Evolutionary conservation across 2,797 vertebrate species (phyloP).

Genomic region (Taeniopygia guttata): DNA sequence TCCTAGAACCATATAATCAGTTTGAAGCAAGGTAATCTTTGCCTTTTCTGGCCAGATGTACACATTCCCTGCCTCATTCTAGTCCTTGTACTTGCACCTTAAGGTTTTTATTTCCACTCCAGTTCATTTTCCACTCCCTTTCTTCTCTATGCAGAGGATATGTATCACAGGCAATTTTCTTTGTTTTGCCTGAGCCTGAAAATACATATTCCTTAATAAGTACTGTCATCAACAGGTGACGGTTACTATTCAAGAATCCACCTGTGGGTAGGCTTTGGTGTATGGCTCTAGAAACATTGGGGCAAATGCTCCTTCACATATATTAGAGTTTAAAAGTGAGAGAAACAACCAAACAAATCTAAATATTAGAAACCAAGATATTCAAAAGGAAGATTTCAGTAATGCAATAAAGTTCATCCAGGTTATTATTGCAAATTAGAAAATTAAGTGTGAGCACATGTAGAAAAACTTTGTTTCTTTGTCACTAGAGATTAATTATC

Average conservation of each 20-base stretch:
- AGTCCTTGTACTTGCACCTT: background rate
- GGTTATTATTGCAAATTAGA: background rate
- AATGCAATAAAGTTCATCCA: background rate
- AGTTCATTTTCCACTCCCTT: background rate
- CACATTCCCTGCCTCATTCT: accelerated
- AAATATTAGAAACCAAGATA: background rate
- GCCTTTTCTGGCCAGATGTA: background rate
- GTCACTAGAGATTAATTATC: background rate
- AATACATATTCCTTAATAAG: background rate
- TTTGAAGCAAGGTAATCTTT: background rate
- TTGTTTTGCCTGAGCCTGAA: background rate
- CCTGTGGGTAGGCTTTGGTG: background rate
- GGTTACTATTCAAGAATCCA: background rate
- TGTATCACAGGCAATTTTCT: background rate
- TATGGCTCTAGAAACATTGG: background rate
- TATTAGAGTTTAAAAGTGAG: background rate
- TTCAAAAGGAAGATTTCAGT: background rate
- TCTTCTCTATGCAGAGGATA: background rate
- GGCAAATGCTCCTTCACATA: background rate
- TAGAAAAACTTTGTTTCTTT: background rate
- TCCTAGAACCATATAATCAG: background rate
- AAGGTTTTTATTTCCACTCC: background rate
- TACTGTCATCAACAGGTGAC: background rate
- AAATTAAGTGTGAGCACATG: background rate
- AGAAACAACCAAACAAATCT: background rate